Evolutionary conservation across 2,113 vertebrate species (phyloP).

Genomic region (Murina feae): DNA sequence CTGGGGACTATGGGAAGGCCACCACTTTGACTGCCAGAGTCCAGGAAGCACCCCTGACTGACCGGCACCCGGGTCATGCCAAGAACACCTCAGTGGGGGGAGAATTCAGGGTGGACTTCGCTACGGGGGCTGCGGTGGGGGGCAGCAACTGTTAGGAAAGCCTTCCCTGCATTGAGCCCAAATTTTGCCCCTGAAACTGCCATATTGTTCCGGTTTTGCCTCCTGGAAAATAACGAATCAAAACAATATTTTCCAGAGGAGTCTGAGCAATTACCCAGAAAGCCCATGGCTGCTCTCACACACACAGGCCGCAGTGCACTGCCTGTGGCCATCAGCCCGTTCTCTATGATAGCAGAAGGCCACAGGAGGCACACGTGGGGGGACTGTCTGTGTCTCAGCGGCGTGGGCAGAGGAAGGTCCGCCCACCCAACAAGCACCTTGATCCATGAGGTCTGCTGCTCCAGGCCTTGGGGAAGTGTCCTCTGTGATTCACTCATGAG

Average conservation of each 20-base stretch:
- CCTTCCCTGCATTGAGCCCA: background rate
- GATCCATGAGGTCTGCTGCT: accelerated
- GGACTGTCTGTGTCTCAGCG: accelerated
- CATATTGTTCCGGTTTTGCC: background rate
- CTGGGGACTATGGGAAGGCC: accelerated
- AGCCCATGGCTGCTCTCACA: too few species aligned
- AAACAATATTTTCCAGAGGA: background rate
- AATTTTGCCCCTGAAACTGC: background rate
- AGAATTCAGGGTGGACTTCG: accelerated
- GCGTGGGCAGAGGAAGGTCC: accelerated
- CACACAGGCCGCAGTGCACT: background rate
- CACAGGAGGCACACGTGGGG: accelerated
- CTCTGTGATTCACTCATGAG: background rate
- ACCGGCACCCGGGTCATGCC: accelerated
- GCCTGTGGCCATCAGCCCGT: background rate
- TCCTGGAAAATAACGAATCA: background rate
- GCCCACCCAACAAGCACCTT: background rate
- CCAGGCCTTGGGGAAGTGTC: background rate
- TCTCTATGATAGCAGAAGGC: background rate
- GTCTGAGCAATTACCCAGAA: background rate
- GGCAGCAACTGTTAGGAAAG: background rate
- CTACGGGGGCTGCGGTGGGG: accelerated
- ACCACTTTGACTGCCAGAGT: background rate
- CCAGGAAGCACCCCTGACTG: background rate
- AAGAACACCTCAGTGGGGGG: accelerated